These are phyloP conservation scores for Coregonus sp. DNA, from an alignment of 2,797 vertebrate genomes.

Conservation along the genomic window DNA sequence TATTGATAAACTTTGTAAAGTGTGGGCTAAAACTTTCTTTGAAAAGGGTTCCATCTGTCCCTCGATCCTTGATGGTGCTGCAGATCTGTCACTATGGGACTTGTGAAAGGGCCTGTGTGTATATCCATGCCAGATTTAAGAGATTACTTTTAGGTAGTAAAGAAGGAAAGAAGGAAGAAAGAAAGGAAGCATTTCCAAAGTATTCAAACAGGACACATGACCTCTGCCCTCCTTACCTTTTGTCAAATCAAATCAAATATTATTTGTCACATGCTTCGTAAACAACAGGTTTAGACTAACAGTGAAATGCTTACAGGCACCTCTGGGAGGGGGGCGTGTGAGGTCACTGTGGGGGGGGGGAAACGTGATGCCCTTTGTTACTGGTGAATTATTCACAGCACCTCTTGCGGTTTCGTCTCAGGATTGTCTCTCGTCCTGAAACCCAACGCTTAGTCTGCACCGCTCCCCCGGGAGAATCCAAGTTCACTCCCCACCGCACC, in stretches of 20 bases:
- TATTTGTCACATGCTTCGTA: too few species aligned
- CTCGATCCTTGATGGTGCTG: not conserved
- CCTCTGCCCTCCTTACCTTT: slow-evolving; percentile 27
- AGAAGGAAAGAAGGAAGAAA: not conserved
- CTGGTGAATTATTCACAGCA: slow-evolving; percentile 82
- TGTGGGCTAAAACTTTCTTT: slow-evolving; percentile 12
- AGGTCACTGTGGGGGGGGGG: slow-evolving; percentile 21
- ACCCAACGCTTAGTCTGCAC: slow-evolving; percentile 65
- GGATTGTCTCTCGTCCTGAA: slow-evolving; percentile 69
- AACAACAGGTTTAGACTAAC: too few species aligned
- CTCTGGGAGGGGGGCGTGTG: slow-evolving; percentile 2
- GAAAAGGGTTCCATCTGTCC: not conserved
- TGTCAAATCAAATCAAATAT: not conserved
- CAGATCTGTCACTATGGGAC: not conserved
- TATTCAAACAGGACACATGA: slow-evolving; percentile 3
- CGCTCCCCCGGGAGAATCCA: slow-evolving; percentile 64
- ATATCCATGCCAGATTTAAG: too few species aligned
- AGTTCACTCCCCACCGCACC: slow-evolving; percentile 53
- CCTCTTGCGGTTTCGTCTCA: slow-evolving; percentile 69
- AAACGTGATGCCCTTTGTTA: slow-evolving; percentile 67
- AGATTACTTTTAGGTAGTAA: too few species aligned
- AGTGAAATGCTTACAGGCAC: not conserved
- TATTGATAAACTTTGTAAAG: slow-evolving; percentile 14
- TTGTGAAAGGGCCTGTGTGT: not conserved
- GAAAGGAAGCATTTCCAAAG: not conserved